Evolutionary conservation across 2,797 vertebrate genomes (phyloP).

Genomic region (Poeciliopsis presidionis): DNA sequence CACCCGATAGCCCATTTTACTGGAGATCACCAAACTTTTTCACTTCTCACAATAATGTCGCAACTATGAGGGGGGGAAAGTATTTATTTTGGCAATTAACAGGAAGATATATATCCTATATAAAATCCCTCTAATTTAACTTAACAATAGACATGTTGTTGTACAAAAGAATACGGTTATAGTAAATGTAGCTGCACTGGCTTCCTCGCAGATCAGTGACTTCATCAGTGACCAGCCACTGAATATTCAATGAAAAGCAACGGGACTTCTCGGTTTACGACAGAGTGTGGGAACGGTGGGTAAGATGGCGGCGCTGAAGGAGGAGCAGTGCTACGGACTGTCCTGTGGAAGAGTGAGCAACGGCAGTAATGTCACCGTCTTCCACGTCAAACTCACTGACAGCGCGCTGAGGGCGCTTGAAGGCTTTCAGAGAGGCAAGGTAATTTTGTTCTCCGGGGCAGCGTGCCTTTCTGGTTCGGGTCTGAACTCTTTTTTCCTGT

Average conservation of each 20-base stretch:
- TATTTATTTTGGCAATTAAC: neutral
- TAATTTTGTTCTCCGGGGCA: conserved; percentile 60
- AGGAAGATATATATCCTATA: neutral
- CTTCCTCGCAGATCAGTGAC: conserved; percentile 36
- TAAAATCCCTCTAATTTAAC: neutral
- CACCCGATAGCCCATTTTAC: neutral
- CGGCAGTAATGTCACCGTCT: conserved; percentile 92
- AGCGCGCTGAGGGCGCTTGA: conserved; percentile 92
- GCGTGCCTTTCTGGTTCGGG: conserved; percentile 34
- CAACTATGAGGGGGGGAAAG: neutral
- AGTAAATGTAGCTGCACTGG: neutral
- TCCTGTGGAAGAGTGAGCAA: conserved; percentile 95
- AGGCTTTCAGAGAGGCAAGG: conserved; percentile 90
- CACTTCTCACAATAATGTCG: neutral
- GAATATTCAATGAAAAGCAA: conserved; percentile 83
- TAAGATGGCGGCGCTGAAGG: conserved; percentile 99
- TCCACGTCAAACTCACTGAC: conserved; percentile 98
- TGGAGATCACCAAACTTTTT: neutral
- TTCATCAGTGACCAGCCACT: conserved; percentile 62
- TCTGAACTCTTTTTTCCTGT: conserved; percentile 12
- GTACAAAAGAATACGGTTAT: neutral
- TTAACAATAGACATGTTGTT: too few relatives aligned
- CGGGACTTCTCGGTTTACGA: conserved; percentile 76
- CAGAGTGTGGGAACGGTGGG: conserved; percentile 83
- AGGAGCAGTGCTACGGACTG: conserved; percentile 95